phyloP scores from a whole-genome alignment of 2,797 vertebrate genomes.

The Tauraco hartlaubi region DNA sequence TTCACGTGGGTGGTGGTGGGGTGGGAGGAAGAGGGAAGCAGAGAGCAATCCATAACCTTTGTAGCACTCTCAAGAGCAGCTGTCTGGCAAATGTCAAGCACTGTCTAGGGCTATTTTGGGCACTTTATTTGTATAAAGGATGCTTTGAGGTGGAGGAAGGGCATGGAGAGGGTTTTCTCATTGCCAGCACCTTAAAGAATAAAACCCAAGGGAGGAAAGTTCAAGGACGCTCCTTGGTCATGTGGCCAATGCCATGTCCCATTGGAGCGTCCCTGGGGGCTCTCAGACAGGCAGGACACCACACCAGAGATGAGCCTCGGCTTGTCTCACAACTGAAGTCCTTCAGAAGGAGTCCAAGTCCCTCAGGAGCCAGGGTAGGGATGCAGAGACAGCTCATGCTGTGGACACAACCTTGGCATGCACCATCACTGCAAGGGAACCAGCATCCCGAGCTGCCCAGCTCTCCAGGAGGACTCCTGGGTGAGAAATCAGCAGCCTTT shows the following conservation, averaged over 20 bases:
- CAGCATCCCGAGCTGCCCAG: not conserved
- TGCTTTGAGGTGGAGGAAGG: conserved; percentile 34
- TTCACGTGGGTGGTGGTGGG: not conserved
- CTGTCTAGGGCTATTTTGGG: conserved; percentile 72
- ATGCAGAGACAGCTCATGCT: not conserved
- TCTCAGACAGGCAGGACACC: not conserved
- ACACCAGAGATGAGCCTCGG: not conserved
- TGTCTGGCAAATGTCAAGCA: conserved; percentile 77
- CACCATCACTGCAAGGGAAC: not conserved
- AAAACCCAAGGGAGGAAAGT: not conserved
- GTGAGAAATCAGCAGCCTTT: not conserved
- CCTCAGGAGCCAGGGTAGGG: not conserved
- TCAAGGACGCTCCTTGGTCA: conserved; percentile 15
- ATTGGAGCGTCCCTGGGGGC: not conserved
- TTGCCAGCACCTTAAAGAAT: conserved; percentile 46
- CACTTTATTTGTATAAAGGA: conserved; percentile 71
- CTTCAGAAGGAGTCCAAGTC: not conserved
- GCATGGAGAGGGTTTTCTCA: not conserved
- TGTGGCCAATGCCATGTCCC: not conserved
- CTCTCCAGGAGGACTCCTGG: not conserved
- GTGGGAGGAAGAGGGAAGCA: conserved; percentile 6
- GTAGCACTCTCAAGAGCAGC: conserved; percentile 68
- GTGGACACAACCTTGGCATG: not conserved
- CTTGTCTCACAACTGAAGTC: not conserved
- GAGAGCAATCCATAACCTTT: conserved; percentile 63